Conservation (phyloP, 2,888 invertebrate genomes). For the Argyresthia goedartella region DNA sequence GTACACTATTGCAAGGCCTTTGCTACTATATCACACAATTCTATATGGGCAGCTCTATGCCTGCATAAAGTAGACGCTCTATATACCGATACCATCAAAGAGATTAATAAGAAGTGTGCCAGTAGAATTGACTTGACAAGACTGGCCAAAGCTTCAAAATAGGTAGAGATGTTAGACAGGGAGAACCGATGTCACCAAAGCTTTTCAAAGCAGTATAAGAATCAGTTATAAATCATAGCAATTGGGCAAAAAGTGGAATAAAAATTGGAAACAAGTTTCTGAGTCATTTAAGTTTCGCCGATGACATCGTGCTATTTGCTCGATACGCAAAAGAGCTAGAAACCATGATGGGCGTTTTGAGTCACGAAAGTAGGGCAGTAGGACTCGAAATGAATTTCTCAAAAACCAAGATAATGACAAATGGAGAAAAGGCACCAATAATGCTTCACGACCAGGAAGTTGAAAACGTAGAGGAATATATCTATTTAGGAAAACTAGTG, state of each 20-base stretch:
- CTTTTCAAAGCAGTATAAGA: slow-evolving; percentile 8
- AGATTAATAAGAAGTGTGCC: slow-evolving; percentile 7
- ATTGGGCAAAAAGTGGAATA: slow-evolving; percentile 2
- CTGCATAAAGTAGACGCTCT: no score
- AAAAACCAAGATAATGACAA: no score
- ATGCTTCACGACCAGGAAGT: not conserved
- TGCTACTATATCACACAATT: slow-evolving; percentile 11
- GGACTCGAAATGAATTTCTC: not conserved
- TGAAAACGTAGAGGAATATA: not conserved
- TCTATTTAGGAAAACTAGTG: not conserved
- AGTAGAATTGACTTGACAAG: slow-evolving; percentile 7
- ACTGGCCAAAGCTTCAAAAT: slow-evolving; percentile 6
- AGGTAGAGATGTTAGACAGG: slow-evolving; percentile 5
- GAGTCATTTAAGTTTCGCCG: not conserved
- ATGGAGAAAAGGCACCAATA: no score
- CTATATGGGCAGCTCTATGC: slow-evolving; percentile 12
- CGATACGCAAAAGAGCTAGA: no score
- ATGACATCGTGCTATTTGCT: slow-evolving; percentile 2
- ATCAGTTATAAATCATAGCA: not conserved
- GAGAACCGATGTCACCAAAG: slow-evolving; percentile 6
- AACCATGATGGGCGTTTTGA: not conserved
- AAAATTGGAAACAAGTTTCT: not conserved
- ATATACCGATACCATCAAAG: slow-evolving; percentile 8
- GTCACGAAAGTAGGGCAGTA: not conserved
- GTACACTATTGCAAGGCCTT: slow-evolving; percentile 12